These are phyloP conservation scores for Saccopteryx leptura DNA, from an alignment of 2,113 vertebrate genomes.

Conservation along the genomic window DNA sequence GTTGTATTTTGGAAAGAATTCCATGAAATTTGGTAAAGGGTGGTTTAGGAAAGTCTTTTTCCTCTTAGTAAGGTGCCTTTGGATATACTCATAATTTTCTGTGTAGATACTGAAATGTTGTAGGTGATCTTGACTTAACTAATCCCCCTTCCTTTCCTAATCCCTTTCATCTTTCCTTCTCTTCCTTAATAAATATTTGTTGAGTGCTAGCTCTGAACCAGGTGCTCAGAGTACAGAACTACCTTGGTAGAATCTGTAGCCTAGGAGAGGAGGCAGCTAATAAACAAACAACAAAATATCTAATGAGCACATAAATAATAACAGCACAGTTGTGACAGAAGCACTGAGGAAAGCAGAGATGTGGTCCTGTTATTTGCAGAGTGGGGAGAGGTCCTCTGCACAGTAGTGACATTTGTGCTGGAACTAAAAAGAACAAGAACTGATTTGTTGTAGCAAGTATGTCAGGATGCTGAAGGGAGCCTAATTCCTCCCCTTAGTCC, in stretches of 20 bases:
- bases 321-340: too few relatives aligned
- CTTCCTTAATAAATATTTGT: not conserved
- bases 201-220: not conserved
- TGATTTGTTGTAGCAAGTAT: not conserved
- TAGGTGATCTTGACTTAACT: not conserved
- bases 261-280: not conserved
- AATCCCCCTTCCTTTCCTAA: not conserved
- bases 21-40: not conserved
- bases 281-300: not conserved
- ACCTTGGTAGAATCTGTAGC: not conserved
- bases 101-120: not conserved
- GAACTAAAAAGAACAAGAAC: not conserved
- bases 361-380: not conserved
- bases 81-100: not conserved
- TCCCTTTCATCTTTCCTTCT: not conserved
- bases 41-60: not conserved
- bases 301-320: not conserved
- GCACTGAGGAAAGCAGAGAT: not conserved
- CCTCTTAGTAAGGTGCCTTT: not conserved
- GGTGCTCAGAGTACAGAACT: not conserved
- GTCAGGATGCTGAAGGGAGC: not conserved
- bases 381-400: not conserved
- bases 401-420: not conserved
- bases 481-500: rapidly evolving
- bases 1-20: not conserved